Evolutionary conservation across 2,113 vertebrate species (phyloP), one percentile per base, ranked within the genome.

Genomic region (Chaetorhynchus papuensis): DNA sequence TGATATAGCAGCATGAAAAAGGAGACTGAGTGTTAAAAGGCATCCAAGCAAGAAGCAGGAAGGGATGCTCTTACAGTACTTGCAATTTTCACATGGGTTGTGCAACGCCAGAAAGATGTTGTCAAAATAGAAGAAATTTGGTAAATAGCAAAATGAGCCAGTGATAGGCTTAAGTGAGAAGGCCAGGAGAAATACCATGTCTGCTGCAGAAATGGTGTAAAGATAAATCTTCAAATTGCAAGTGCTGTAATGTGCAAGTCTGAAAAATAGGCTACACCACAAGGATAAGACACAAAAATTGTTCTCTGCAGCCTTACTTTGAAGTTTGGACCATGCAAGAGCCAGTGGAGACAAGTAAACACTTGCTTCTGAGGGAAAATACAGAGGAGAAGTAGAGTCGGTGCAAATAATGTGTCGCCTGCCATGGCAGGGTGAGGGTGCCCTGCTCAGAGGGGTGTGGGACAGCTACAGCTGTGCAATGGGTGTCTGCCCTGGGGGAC

Each of bases 1-100:
- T 93, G 90, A 93, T 90, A 70, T 16, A 47, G 78, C 28, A 95
- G 71, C 68, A 76, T 13, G 79, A 77, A 69, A 84, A 90, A 86
- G 66, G 68, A 94, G 86, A 22, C 37, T 84, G 77, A 82, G 74
- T 76, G 70, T 64, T 91, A 95, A 83, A 90, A 94, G 91, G 53
- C 39, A 65, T 60, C 12, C 8, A 30, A 84, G 53, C 65, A 90
- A 92, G 89, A 94, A 82, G 77, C 57, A 93, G 49, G 54, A 87
- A 93, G 45, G 37, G 61, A 91, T 91, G 76, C 8, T 83, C 9
- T 87, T 53, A 61, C n/a, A 64, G 42, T 60, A 75, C 59, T 93
- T 80, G 28, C 21, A 77, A 45, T 94, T 93, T 85, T 80, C 82
- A 72, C 50, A 50, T 3, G 11, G 71, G 35, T 37, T 52, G 35